Conservation (phyloP, 2,113 vertebrate genomes). For the Vidua chalybeata region DNA sequence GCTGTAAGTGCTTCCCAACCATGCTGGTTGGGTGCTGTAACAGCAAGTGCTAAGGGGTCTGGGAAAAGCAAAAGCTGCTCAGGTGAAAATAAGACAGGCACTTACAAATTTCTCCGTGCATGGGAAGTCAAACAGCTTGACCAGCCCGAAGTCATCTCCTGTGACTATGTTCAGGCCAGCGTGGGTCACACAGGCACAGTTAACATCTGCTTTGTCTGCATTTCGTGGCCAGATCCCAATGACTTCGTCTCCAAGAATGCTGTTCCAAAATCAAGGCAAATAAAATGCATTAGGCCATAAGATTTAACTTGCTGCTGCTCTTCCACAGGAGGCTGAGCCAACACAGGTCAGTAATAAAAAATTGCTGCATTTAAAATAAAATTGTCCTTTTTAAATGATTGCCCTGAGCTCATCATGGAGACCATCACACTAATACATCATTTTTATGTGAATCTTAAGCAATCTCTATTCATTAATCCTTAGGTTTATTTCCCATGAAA, state of each 20-base stretch:
- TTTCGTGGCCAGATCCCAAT: constrained; percentile 94
- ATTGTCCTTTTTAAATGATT: neutral
- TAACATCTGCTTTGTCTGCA: constrained; percentile 91
- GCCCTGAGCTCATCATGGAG: neutral
- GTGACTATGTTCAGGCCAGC: constrained; percentile 89
- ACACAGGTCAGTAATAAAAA: neutral
- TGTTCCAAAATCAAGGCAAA: constrained; percentile 58
- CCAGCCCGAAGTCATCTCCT: constrained; percentile 93
- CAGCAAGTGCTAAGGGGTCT: accelerated
- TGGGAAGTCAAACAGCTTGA: constrained; percentile 97
- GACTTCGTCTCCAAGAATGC: constrained; percentile 92
- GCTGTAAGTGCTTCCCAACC: neutral
- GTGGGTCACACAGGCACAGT: constrained; percentile 92
- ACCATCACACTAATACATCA: accelerated
- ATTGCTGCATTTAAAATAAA: accelerated
- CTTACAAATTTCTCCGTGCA: constrained; percentile 95
- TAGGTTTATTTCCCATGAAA: neutral
- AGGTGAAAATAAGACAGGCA: neutral
- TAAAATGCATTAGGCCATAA: neutral
- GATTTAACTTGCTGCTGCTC: neutral
- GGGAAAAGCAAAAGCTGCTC: neutral
- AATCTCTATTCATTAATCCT: neutral
- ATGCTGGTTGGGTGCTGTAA: accelerated
- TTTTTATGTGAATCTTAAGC: neutral
- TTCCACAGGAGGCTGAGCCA: neutral